These are phyloP conservation scores for Apocheima hispidaria DNA, from an alignment of 2,888 invertebrate genomes.

Conservation along the genomic window DNA sequence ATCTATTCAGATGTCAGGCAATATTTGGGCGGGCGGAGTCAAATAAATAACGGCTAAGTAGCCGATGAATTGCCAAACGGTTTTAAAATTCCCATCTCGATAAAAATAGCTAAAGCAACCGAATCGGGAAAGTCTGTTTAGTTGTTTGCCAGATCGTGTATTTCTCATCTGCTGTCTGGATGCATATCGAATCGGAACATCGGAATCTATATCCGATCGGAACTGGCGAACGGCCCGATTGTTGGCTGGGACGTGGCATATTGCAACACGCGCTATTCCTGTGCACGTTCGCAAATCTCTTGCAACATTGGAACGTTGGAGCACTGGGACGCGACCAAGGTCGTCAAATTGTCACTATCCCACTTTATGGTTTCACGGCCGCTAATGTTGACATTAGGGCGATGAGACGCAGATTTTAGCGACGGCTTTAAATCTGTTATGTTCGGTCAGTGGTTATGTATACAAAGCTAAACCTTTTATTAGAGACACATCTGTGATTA, in stretches of 20 bases:
- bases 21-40: conserved; percentile 33
- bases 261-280: conserved; percentile 39
- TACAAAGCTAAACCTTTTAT: no score
- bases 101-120: conserved; percentile 36
- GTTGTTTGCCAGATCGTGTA: conserved; percentile 10
- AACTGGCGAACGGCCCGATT: conserved; percentile 17
- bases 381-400: conserved; percentile 28
- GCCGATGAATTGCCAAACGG: conserved; percentile 30
- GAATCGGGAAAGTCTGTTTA: conserved; percentile 21
- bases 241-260: conserved; percentile 31
- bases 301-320: conserved; percentile 31
- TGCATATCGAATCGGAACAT: conserved; percentile 29
- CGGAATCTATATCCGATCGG: conserved; percentile 42
- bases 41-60: conserved; percentile 32
- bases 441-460: no score
- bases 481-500: no score
- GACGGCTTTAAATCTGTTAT: background rate
- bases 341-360: conserved; percentile 28
- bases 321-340: conserved; percentile 37
- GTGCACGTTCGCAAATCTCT: conserved; percentile 36
- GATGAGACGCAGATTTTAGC: conserved; percentile 1
- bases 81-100: conserved; percentile 21
- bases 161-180: no score
- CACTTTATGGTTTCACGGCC: conserved; percentile 39
- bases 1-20: conserved; percentile 35